phyloP scores from a whole-genome alignment of 1,140 invertebrate genomes.

The Tenebrio molitor region DNA sequence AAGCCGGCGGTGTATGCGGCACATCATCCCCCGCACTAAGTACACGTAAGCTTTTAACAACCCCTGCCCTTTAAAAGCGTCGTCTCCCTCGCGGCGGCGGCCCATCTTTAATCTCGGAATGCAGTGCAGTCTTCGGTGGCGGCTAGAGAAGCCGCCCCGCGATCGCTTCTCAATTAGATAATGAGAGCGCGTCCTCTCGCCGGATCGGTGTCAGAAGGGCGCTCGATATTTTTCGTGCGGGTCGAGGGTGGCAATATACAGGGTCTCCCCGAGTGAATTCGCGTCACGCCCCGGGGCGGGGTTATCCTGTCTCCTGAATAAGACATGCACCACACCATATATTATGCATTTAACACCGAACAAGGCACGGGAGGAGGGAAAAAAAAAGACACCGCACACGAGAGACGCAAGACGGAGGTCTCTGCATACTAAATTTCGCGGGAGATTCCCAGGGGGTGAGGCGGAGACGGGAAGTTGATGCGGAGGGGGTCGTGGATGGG shows the following conservation, averaged over 20 bases:
- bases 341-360: slow-evolving; percentile 57
- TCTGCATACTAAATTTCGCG: no score
- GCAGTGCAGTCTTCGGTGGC: slow-evolving; percentile 1
- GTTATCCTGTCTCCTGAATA: slow-evolving; percentile 54
- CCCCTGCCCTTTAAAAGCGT: slow-evolving; percentile 31
- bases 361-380: no score
- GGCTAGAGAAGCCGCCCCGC: not conserved
- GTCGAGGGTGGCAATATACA: slow-evolving; percentile 8
- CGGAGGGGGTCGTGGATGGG: no score
- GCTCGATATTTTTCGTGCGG: slow-evolving; percentile 8
- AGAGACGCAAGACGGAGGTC: no score
- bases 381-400: no score
- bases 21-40: slow-evolving; percentile 18
- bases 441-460: no score
- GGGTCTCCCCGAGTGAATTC: slow-evolving; percentile 51
- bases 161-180: slow-evolving; percentile 3
- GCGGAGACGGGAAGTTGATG: no score
- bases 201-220: slow-evolving; percentile 14
- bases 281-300: slow-evolving; percentile 55
- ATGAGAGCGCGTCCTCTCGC: not conserved
- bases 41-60: slow-evolving; percentile 19
- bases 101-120: slow-evolving; percentile 48
- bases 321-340: slow-evolving; percentile 58
- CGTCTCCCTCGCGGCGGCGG: slow-evolving; percentile 47
- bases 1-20: slow-evolving; percentile 15